phyloP scores from a whole-genome alignment of 2,113 vertebrate genomes.

The Verasper variegatus region DNA sequence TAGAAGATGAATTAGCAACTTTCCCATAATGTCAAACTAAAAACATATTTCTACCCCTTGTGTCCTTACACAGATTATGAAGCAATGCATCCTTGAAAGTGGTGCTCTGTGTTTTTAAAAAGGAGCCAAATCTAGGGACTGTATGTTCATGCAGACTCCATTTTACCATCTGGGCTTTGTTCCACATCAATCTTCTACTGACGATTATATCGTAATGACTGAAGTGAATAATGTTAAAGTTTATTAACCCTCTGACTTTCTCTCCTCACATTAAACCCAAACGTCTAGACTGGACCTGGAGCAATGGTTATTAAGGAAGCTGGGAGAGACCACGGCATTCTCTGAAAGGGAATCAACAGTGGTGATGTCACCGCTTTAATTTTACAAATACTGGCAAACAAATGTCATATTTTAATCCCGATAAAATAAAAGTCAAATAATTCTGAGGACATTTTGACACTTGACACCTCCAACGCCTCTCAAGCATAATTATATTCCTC shows the following conservation, averaged over 20 bases:
- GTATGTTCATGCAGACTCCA: no score
- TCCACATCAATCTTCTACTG: neutral
- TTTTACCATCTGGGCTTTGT: neutral
- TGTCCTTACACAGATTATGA: no score
- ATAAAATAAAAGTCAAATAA: neutral
- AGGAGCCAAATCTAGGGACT: neutral
- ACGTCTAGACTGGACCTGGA: conserved; percentile 58
- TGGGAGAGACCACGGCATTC: neutral
- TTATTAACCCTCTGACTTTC: conserved; percentile 35
- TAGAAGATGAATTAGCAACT: neutral
- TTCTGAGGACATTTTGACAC: conserved; percentile 40
- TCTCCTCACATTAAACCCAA: conserved; percentile 43
- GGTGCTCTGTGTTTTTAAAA: neutral
- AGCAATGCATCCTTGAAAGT: no score
- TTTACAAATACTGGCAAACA: conserved; percentile 59
- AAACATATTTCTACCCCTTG: neutral
- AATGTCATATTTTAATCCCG: no score
- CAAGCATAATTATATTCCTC: conserved; percentile 22
- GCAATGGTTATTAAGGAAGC: no score
- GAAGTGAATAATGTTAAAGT: conserved; percentile 30
- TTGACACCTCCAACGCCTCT: conserved; percentile 35
- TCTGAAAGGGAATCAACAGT: conserved; percentile 21
- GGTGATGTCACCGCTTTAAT: conserved; percentile 48
- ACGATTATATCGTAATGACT: conserved; percentile 30
- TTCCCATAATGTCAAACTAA: neutral